Evolutionary conservation across 2,113 vertebrate genomes (phyloP).

Genomic region (Caloenas nicobarica): DNA sequence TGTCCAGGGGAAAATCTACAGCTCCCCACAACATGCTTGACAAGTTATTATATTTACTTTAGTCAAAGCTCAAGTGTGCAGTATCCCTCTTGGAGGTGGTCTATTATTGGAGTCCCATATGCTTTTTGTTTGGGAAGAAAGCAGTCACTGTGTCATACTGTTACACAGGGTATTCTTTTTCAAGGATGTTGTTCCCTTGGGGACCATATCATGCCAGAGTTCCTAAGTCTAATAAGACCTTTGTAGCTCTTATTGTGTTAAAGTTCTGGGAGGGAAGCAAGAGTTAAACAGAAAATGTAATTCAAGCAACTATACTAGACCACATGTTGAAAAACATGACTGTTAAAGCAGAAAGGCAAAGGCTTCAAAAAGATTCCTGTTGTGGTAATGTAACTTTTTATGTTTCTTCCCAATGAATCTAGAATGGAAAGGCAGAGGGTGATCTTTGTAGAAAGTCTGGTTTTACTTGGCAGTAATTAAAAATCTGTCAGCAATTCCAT

Average conservation of each 20-base stretch:
- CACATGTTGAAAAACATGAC: constrained; percentile 87
- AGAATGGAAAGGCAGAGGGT: background rate
- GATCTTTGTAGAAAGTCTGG: background rate
- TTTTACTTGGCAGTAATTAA: constrained; percentile 30
- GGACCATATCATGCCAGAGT: constrained; percentile 96
- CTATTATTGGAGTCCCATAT: constrained; percentile 88
- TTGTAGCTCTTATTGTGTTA: constrained; percentile 88
- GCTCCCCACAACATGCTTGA: constrained; percentile 89
- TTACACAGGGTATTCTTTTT: constrained; percentile 99
- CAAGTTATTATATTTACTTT: constrained; percentile 92
- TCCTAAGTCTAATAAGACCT: constrained; percentile 90
- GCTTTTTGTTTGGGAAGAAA: constrained; percentile 96
- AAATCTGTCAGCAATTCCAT: background rate
- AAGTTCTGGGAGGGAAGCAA: constrained; percentile 83
- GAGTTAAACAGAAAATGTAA: constrained; percentile 82
- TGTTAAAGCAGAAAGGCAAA: constrained; percentile 81
- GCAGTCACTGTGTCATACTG: constrained; percentile 92
- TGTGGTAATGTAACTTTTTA: constrained; percentile 53
- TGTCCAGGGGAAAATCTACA: constrained; percentile 90
- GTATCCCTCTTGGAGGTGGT: constrained; percentile 86
- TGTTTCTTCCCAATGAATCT: constrained; percentile 16
- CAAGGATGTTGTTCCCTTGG: constrained; percentile 95
- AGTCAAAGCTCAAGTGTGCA: constrained; percentile 86
- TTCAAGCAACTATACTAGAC: constrained; percentile 85
- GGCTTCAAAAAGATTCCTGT: constrained; percentile 72